A percentile compares a stretch with the other conserved stretches of the same genome.
Conservation (phyloP, 2,888 invertebrate species). For the Spilosoma lubricipeda region DNA sequence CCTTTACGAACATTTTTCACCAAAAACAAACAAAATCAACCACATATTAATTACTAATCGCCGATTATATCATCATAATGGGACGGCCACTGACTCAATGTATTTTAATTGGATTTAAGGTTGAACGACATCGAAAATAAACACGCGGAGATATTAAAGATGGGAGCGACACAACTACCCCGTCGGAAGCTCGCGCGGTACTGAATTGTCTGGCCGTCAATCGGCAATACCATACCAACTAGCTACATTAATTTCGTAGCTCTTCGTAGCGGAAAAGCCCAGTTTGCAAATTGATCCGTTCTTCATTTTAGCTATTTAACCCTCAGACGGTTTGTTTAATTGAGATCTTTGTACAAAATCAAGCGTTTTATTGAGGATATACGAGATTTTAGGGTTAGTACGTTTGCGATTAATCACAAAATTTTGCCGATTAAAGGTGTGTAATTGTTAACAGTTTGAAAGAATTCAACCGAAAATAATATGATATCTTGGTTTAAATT, state of each 20-base stretch:
- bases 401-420: constrained; percentile 24
- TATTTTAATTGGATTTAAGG: constrained; percentile 77
- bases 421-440: constrained; percentile 13
- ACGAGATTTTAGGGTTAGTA: constrained; percentile 30
- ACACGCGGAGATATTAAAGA: constrained; percentile 59
- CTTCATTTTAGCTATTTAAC: constrained; percentile 48
- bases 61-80: constrained; percentile 66
- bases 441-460: not conserved
- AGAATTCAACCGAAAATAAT: not conserved
- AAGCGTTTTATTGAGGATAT: constrained; percentile 33
- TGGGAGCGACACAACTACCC: constrained; percentile 53
- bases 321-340: constrained; percentile 31
- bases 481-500: not conserved
- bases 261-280: constrained; percentile 63
- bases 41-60: constrained; percentile 64
- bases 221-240: constrained; percentile 16
- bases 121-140: constrained; percentile 71
- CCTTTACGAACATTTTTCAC: constrained; percentile 72
- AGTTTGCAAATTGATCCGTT: constrained; percentile 67
- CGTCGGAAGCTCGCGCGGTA: constrained; percentile 63
- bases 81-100: constrained; percentile 66
- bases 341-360: constrained; percentile 35
- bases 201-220: constrained; percentile 52
- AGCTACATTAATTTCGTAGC: constrained; percentile 58
- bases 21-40: constrained; percentile 59